These are phyloP conservation scores for Synanthedon formicaeformis DNA, from an alignment of 2,888 invertebrate genomes.

Conservation along the genomic window DNA sequence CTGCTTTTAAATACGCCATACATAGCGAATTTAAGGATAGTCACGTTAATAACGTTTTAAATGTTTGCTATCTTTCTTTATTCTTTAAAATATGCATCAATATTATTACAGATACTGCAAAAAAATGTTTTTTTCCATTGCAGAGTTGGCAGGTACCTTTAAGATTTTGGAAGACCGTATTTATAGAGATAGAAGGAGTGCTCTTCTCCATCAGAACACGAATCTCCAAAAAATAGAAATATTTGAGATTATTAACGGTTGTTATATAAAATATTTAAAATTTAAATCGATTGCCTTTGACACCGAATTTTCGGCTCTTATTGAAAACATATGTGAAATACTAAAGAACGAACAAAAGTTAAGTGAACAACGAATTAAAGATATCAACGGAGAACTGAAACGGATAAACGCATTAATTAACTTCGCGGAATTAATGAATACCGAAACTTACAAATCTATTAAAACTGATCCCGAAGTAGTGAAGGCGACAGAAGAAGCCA, in stretches of 20 bases:
- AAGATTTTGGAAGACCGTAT: neutral
- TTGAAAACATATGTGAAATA: slow-evolving; percentile 21
- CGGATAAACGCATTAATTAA: slow-evolving; percentile 37
- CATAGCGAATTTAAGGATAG: too few relatives aligned
- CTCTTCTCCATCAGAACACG: slow-evolving; percentile 31
- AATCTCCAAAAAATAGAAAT: slow-evolving; percentile 26
- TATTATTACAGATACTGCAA: too few relatives aligned
- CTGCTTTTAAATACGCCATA: too few relatives aligned
- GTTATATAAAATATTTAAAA: slow-evolving; percentile 17
- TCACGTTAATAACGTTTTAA: too few relatives aligned
- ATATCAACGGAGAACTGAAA: slow-evolving; percentile 38
- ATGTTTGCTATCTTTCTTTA: too few relatives aligned
- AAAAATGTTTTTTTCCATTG: neutral
- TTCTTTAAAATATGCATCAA: too few relatives aligned
- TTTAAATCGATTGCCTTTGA: slow-evolving; percentile 1
- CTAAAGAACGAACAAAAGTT: slow-evolving; percentile 15
- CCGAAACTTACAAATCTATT: slow-evolving; percentile 3
- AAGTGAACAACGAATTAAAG: slow-evolving; percentile 46
- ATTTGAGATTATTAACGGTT: slow-evolving; percentile 29
- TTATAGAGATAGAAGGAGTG: neutral
- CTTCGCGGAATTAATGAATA: slow-evolving; percentile 26
- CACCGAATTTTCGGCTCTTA: slow-evolving; percentile 13
- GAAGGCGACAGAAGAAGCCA: slow-evolving; percentile 15
- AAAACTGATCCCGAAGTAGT: neutral
- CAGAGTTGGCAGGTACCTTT: neutral